These are phyloP conservation scores for Aradophagus sp. DNA, from an alignment of 1,140 invertebrate species.

Conservation along the genomic window DNA sequence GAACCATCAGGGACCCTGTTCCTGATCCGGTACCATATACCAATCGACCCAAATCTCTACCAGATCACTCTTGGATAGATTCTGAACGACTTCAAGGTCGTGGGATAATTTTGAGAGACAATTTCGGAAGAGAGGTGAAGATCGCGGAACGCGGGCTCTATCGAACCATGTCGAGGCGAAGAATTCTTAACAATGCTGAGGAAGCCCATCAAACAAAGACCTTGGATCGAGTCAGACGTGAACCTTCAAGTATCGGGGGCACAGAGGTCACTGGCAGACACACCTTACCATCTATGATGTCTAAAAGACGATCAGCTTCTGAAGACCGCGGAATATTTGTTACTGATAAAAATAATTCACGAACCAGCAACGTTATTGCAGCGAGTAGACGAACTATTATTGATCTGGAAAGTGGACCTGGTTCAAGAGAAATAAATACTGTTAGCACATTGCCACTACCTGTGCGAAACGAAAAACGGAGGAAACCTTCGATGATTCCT, in stretches of 20 bases:
- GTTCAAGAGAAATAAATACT: slow-evolving; percentile 35
- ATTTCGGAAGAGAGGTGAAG: slow-evolving; percentile 23
- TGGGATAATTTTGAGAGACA: slow-evolving; percentile 37
- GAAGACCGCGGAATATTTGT: slow-evolving; percentile 1
- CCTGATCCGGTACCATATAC: slow-evolving; percentile 40
- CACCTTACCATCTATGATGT: slow-evolving; percentile 37
- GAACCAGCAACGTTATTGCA: slow-evolving; percentile 9
- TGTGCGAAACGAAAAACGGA: slow-evolving; percentile 11
- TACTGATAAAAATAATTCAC: slow-evolving; percentile 17
- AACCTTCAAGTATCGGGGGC: neutral
- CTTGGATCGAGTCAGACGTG: slow-evolving; percentile 33
- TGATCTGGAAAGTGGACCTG: slow-evolving; percentile 25
- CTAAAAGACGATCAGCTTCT: slow-evolving; percentile 26
- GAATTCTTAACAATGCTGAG: slow-evolving; percentile 65
- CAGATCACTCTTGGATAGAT: slow-evolving; percentile 17
- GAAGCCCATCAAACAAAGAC: slow-evolving; percentile 51
- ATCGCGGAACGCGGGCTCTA: slow-evolving; percentile 43
- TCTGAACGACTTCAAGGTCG: slow-evolving; percentile 32
- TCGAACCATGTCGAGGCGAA: slow-evolving; percentile 64
- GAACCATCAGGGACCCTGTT: slow-evolving; percentile 60
- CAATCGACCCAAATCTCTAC: slow-evolving; percentile 33
- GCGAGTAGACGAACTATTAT: slow-evolving; percentile 6
- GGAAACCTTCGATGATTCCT: slow-evolving; percentile 63
- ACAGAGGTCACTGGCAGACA: slow-evolving; percentile 19
- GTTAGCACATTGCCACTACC: slow-evolving; percentile 65